A percentile compares a stretch with the other conserved stretches of the same genome.
phyloP scores from a whole-genome alignment of 2,113 vertebrate species.

The Gadus chalcogrammus region DNA sequence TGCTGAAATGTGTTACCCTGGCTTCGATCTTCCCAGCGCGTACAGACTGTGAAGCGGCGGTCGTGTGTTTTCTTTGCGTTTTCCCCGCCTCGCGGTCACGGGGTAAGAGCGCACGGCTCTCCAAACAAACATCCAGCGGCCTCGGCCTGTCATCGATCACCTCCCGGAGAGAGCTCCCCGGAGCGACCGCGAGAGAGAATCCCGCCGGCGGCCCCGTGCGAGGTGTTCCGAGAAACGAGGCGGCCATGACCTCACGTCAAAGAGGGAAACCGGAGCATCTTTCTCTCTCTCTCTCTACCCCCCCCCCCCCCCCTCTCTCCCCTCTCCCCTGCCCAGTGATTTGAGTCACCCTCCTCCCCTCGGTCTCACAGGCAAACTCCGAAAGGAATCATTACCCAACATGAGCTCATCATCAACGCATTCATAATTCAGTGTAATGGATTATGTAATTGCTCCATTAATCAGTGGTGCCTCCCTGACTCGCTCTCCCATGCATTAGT shows the following conservation, averaged over 20 bases:
- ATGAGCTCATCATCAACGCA: constrained; percentile 66
- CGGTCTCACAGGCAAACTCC: constrained; percentile 61
- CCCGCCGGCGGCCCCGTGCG: neutral
- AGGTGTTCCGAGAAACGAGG: no score
- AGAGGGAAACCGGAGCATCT: constrained; percentile 16
- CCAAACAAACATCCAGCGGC: no score
- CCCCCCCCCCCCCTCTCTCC: constrained; percentile 22
- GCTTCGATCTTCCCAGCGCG: no score
- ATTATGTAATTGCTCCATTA: constrained; percentile 66
- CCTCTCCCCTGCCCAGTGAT: constrained; percentile 38
- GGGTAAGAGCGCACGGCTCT: no score
- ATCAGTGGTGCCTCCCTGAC: constrained; percentile 56
- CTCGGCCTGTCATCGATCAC: no score
- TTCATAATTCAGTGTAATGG: constrained; percentile 71
- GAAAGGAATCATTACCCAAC: constrained; percentile 59
- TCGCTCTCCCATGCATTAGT: constrained; percentile 56
- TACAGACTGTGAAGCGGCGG: no score
- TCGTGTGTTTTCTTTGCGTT: no score
- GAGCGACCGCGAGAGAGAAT: no score
- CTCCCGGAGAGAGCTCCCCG: no score
- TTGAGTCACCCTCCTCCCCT: constrained; percentile 40
- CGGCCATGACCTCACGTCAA: no score
- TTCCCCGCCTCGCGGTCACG: no score
- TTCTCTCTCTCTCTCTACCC: neutral
- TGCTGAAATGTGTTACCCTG: no score